Evolutionary conservation across 1,140 invertebrate species (phyloP).

Genomic region (Sitodiplosis mosellana): DNA sequence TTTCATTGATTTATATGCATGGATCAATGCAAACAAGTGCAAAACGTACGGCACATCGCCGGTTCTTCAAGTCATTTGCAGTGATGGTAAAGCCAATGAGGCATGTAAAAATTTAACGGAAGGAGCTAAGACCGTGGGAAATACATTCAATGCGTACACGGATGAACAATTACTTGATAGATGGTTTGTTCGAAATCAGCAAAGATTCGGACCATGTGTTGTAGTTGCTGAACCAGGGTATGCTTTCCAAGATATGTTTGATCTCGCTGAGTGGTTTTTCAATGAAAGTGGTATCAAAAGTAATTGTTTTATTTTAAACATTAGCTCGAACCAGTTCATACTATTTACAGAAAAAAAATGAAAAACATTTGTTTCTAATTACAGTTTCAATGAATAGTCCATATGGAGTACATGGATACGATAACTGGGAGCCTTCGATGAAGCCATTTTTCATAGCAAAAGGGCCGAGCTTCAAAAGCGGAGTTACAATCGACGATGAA

Average conservation of each 20-base stretch:
- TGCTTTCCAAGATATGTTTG: not conserved
- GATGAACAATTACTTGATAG: not conserved
- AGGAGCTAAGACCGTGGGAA: not conserved
- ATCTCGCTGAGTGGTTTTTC: not conserved
- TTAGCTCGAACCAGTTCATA: too few relatives aligned
- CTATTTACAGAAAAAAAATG: not conserved
- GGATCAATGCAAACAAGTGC: not conserved
- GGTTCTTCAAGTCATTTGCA: not conserved
- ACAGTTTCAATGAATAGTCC: not conserved
- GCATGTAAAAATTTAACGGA: not conserved
- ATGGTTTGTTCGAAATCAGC: not conserved
- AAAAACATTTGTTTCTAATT: not conserved
- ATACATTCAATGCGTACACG: not conserved
- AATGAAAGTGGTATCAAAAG: not conserved
- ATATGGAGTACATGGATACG: not conserved
- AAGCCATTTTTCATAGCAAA: not conserved
- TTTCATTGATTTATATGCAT: not conserved
- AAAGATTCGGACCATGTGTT: not conserved
- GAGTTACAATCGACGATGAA: not conserved
- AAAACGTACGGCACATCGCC: not conserved
- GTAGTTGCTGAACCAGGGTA: not conserved
- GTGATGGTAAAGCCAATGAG: not conserved
- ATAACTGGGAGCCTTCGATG: not conserved
- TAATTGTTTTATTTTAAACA: not conserved
- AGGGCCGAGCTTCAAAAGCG: not conserved